Evolutionary conservation across 1,140 invertebrate species (phyloP).

Genomic region (Batillaria attramentaria): DNA sequence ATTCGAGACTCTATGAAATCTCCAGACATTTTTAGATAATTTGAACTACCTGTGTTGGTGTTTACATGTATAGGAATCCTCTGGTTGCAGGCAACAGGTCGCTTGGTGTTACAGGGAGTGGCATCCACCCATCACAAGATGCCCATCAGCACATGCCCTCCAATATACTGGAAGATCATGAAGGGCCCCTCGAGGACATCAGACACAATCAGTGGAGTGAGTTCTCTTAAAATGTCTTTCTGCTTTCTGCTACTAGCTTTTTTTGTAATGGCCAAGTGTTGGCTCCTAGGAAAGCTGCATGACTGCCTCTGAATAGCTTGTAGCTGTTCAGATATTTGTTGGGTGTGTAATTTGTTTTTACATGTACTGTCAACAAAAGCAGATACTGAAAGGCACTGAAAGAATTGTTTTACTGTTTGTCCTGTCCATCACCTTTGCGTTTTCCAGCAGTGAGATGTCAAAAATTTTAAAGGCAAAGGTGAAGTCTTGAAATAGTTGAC

Average conservation of each 20-base stretch:
- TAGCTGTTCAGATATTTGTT: not conserved
- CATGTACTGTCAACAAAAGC: not conserved
- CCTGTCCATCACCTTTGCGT: no score
- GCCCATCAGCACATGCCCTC: conserved; percentile 36
- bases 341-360: not conserved
- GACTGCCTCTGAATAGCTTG: no score
- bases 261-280: no score
- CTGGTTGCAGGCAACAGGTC: conserved; percentile 17
- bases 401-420: not conserved
- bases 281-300: no score
- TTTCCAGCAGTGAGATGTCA: no score
- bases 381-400: no score
- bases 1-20: no score
- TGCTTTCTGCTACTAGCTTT: not conserved
- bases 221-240: conserved; percentile 17
- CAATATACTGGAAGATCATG: conserved; percentile 50
- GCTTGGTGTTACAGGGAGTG: conserved; percentile 48
- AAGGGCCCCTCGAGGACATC: conserved; percentile 35
- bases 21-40: no score
- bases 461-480: no score
- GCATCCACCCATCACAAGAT: conserved; percentile 47
- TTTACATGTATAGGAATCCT: no score
- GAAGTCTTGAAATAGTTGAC: no score
- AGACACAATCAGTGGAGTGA: conserved; percentile 54
- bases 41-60: no score